These are phyloP conservation scores for Pseudanteris insignis DNA, from an alignment of 2,888 invertebrate genomes.

Conservation along the genomic window DNA sequence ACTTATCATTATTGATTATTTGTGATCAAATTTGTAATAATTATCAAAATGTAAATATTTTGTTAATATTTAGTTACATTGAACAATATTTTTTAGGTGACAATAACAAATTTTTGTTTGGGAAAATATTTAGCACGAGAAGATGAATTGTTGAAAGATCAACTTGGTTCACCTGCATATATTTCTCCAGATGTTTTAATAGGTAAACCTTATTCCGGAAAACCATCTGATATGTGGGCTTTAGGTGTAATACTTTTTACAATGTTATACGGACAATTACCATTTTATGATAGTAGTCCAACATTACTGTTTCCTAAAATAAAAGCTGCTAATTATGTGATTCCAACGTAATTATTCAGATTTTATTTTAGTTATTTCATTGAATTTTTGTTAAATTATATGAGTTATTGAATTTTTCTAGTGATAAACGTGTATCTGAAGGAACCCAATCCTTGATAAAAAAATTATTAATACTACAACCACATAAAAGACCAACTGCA, in stretches of 20 bases:
- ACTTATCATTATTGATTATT: slow-evolving; percentile 1
- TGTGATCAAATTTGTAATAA: no score
- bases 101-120: slow-evolving; percentile 80
- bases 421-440: slow-evolving; percentile 71
- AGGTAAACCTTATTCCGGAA: slow-evolving; percentile 80
- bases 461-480: slow-evolving; percentile 75
- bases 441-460: slow-evolving; percentile 75
- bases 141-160: slow-evolving; percentile 76
- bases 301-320: slow-evolving; percentile 80
- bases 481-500: slow-evolving; percentile 74
- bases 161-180: slow-evolving; percentile 82
- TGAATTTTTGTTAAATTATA: slow-evolving; percentile 1
- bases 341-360: slow-evolving; percentile 74
- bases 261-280: slow-evolving; percentile 83
- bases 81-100: slow-evolving; percentile 64
- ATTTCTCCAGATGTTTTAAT: slow-evolving; percentile 82
- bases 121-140: slow-evolving; percentile 80
- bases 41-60: no score
- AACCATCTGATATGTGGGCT: slow-evolving; percentile 87
- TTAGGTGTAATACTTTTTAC: slow-evolving; percentile 81
- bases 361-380: slow-evolving; percentile 4
- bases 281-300: slow-evolving; percentile 80
- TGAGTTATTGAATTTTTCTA: no score
- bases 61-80: no score
- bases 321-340: slow-evolving; percentile 77